Base-by-base conservation (phyloP, 2,888 invertebrate genomes). In the Masnerella sp. region DNA sequence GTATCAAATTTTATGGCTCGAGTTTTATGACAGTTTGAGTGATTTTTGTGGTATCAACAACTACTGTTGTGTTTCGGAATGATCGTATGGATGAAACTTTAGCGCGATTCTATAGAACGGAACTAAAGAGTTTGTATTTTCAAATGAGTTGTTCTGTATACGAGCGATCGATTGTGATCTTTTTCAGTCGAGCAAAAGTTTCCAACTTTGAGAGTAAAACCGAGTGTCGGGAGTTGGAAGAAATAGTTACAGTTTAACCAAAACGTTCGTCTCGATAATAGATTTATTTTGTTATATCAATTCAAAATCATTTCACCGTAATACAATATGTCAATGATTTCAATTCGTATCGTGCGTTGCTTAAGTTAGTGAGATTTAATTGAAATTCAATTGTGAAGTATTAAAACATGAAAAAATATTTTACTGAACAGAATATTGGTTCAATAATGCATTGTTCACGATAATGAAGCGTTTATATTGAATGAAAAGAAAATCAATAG, bases 31-130 rank as follows among this genome's bases (percentile, higher is more conserved):
- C 11, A 38, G n/a, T 54, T 54, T 54, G 40, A 54, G 40, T 54
- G 40, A 40, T 54, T 54, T 30, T 54, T 42, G 54, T 54, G 54
- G 54, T 54, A 42, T 28, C 28, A 54, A 54, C 40, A 42, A 56
- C 42, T 56, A 42, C 40, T 56, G 40, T 42, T 56, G 34, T 38
- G 15, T 38, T 59, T 45, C 5, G 38, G 12, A 38, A 22, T 17
- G 12, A 25, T 45, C 11, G 14, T 12, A 17, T 12, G 17, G 0
- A 34, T 12, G 22, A 32, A 32, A 18, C 25, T 14, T 32, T 32
- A 36, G 34, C 11, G 25, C 36, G 36, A 51, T 51, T 14, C 38
- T 22, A 17, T 22, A 22, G 34, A 36, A 40, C 20, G 36, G 11
- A 15, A 12, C 15, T 15, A n/a, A 22, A 36, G 17, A 15, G 7